Base-by-base conservation (phyloP, 1,140 invertebrate genomes). In the Atta cephalotes region DNA sequence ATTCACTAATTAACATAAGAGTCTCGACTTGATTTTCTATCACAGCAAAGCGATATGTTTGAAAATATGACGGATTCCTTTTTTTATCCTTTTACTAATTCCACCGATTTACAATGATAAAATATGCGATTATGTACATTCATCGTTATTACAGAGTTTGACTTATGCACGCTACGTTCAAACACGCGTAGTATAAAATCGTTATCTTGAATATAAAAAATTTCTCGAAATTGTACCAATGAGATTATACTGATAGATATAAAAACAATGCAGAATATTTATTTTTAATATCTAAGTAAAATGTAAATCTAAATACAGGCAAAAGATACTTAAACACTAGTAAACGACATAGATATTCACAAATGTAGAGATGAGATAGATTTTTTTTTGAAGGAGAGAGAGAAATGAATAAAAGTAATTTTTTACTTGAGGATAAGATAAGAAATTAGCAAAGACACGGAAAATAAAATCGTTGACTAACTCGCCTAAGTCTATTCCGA, bases 1-100 rank as follows among this genome's bases (percentile, higher is more conserved):
- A 68, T 14, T 35, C 62, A 16, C 14, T 68, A 80, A 80, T 80
- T 56, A 80, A 18, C 6, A 21, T 80, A 53, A 80, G 62, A 79
- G 12, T 28, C 25, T 53, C 6, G 28, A 66, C 25, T 35, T 31
- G 25, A 65, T 65, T 79, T 45, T 21, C 25, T 6, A 16, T 31
- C 25, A 12, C n/a, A 53, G 18, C 28, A 25, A 14, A 80, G 45
- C 39, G 39, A 25, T n/a, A 25, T 28, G 12, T 21, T n/a, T 68
- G 28, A 68, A 80, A 79, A 4, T 45, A 49, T 65, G 25, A n/a
- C 0, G 14, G 2, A 31, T n/a, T 78, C 45, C 18, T 77, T 2
- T 77, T 62, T 79, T 28, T 49, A 21, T 18, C 18, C 28, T 3
- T 31, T 31, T 45, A 45, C 7, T 3, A 35, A 5, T 65, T 65